Percentiles rank a stretch among this genome's conserved stretches.
phyloP scores from a whole-genome alignment of 2,888 invertebrate genomes.

The Podabrus alpinus region DNA sequence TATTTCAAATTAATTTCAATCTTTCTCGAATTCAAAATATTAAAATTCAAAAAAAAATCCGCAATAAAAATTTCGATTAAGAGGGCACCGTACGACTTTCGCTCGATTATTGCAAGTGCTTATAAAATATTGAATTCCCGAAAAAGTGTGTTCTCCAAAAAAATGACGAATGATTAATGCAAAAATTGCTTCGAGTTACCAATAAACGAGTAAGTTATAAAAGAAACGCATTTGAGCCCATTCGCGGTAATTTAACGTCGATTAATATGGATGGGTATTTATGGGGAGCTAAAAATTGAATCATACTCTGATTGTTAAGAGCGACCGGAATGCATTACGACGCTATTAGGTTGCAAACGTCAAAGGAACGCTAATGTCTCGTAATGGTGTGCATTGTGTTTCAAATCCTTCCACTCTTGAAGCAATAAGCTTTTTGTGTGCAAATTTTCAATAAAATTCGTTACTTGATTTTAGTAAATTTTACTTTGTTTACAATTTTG shows the following conservation, averaged over 20 bases:
- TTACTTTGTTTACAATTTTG: neutral
- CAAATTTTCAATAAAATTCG: constrained; percentile 9
- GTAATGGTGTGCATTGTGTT: constrained; percentile 52
- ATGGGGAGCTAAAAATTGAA: constrained; percentile 51
- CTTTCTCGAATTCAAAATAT: neutral
- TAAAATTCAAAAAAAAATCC: neutral
- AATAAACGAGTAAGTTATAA: too few relatives aligned
- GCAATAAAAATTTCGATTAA: neutral
- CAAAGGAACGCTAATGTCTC: constrained; percentile 54
- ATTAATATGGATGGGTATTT: constrained; percentile 36
- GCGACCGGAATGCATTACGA: constrained; percentile 51
- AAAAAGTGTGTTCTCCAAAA: too few relatives aligned
- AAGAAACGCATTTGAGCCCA: constrained; percentile 19
- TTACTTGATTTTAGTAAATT: neutral
- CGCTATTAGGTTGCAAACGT: constrained; percentile 54
- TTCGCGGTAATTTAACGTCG: constrained; percentile 22
- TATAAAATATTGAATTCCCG: too few relatives aligned
- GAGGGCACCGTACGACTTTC: neutral
- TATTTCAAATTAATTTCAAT: neutral
- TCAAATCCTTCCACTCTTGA: constrained; percentile 51
- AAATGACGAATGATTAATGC: too few relatives aligned
- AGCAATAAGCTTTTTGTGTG: constrained; percentile 48
- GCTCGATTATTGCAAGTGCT: too few relatives aligned
- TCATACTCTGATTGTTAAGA: constrained; percentile 51
- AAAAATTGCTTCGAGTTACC: too few relatives aligned